Percentiles rank a stretch among this genome's conserved stretches.
Evolutionary conservation across 2,797 vertebrate genomes (phyloP).

Genomic region (Poeciliopsis turneri): DNA sequence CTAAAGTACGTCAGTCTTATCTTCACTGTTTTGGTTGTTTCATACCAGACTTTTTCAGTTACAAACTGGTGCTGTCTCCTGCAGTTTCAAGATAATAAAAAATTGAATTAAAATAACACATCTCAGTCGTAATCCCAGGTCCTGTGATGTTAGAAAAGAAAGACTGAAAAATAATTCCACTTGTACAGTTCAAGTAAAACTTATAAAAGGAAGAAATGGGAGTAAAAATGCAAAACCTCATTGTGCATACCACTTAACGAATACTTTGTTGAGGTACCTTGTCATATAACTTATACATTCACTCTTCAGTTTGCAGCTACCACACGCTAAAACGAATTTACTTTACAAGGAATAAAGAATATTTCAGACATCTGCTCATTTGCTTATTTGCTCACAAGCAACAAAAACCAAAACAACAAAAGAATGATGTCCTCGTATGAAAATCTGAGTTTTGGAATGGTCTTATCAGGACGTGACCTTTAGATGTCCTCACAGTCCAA

Average conservation of each 20-base stretch:
- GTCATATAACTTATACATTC: background rate
- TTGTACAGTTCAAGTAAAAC: background rate
- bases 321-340: background rate
- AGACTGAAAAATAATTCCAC: background rate
- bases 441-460: background rate
- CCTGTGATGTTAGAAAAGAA: background rate
- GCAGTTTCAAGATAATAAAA: background rate
- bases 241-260: background rate
- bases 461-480: background rate
- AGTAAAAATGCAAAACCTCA: background rate
- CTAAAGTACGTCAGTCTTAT: background rate
- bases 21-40: background rate
- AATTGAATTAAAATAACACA: background rate
- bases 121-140: background rate
- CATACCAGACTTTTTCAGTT: background rate
- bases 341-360: background rate
- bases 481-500: background rate
- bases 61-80: background rate
- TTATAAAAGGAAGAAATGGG: background rate
- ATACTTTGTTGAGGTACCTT: background rate
- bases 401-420: background rate
- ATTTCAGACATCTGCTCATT: background rate
- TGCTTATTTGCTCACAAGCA: background rate
- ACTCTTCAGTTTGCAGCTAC: background rate
- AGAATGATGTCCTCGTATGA: background rate